phyloP scores from a whole-genome alignment of 2,113 vertebrate genomes.

The Rhinoderma darwinii region DNA sequence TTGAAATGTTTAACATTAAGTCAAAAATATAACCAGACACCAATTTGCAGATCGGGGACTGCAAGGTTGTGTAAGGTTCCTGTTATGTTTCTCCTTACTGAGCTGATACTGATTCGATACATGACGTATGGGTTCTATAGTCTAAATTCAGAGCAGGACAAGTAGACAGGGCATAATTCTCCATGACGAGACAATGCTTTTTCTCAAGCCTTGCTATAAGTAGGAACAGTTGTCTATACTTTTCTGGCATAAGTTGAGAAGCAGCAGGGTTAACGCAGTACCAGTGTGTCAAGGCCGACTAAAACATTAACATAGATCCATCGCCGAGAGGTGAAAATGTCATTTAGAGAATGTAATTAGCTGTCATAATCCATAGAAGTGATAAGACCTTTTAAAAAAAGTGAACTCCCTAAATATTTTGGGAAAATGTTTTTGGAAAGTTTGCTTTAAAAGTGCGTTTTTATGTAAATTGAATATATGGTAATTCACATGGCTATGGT shows the following conservation, averaged over 20 bases:
- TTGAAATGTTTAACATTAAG: conserved; percentile 47
- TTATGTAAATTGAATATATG: conserved; percentile 16
- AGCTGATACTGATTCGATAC: conserved; percentile 14
- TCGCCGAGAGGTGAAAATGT: background rate
- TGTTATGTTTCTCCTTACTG: conserved; percentile 15
- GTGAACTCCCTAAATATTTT: background rate
- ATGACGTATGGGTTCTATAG: conserved; percentile 3
- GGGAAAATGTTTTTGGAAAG: background rate
- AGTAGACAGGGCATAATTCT: background rate
- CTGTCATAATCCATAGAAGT: background rate
- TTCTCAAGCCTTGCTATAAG: conserved; percentile 10
- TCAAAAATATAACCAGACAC: conserved; percentile 30
- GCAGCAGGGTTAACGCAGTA: conserved; percentile 29
- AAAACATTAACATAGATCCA: background rate
- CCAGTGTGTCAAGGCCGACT: conserved; percentile 5
- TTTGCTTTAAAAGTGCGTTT: background rate
- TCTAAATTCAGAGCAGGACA: conserved; percentile 22
- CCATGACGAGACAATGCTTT: conserved; percentile 27
- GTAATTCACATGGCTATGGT: conserved; percentile 11
- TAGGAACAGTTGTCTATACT: conserved; percentile 41
- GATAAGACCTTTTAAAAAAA: background rate
- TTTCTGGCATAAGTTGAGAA: conserved; percentile 45
- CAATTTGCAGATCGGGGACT: conserved; percentile 15
- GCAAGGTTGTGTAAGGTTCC: conserved; percentile 31
- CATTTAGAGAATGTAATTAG: background rate